Base-by-base conservation (phyloP, 1,140 invertebrate genomes). In the Cotesia vestalis region DNA sequence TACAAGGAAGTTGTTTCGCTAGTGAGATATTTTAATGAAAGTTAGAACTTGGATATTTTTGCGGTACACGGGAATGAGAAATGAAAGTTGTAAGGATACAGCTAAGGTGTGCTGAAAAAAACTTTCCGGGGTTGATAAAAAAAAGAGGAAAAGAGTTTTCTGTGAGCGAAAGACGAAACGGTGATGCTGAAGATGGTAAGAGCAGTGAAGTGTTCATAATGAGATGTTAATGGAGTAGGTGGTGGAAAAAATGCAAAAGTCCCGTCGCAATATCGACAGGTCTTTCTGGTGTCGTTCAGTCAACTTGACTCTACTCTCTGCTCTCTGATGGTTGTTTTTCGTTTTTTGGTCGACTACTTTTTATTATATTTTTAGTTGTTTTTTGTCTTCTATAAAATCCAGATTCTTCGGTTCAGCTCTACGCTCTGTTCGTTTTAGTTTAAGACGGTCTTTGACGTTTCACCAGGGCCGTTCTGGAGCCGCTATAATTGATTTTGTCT, bases 11-110 rank as follows among this genome's bases (percentile, higher is more conserved):
- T 51, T 64, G 52, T 72, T 67, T 57, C 75, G 75, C 63, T 67
- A 74, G 81, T 75, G 74, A 81, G 83, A 84, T 84, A 84, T 84
- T 84, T 84, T 84, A 84, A 84, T 84, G 80, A 82, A 84, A 84
- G 78, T 81, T 80, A 74, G 75, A 82, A 84, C 83, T 84, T 84
- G 77, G 81, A 83, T 84, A 83, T 83, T 84, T 46, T 84, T 73
- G 81, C 68, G 73, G 60, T 72, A 55, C 36, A 51, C 52, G 40
- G 61, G 8, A 8, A 51, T 12, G 60, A 62, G 34, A 38, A 36
- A 36, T 12, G 34, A 62, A 36, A 62, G 53, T n/a, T 57, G 53
- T 57, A 14, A 57, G 53, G n/a, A 57, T 57, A 57, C n/a, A 57
- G 53, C 27, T 2, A 27, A 27, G n/a, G 14, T 14, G 60, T 34